These are phyloP conservation scores for Rhincodon typus DNA, from an alignment of 2,797 vertebrate genomes.

Conservation along the genomic window DNA sequence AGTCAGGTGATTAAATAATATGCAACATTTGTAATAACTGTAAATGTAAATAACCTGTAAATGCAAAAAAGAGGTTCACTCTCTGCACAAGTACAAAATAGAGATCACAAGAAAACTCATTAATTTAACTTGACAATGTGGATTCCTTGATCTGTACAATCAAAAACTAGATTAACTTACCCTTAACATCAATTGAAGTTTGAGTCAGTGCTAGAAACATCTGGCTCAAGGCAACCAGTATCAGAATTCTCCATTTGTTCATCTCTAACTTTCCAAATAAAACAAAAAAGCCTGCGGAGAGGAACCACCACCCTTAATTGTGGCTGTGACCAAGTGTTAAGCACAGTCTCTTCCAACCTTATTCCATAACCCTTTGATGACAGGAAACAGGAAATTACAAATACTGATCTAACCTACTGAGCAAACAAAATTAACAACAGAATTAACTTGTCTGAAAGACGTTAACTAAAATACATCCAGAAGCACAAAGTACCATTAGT, in stretches of 20 bases:
- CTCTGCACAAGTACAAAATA: background rate
- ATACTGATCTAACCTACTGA: background rate
- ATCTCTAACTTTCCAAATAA: background rate
- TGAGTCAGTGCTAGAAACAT: slow-evolving; percentile 43
- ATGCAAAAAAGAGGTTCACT: background rate
- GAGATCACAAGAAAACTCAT: background rate
- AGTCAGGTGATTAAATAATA: background rate
- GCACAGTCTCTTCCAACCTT: background rate
- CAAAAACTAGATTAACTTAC: slow-evolving; percentile 46
- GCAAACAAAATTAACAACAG: background rate
- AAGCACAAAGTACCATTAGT: background rate
- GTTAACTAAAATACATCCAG: background rate
- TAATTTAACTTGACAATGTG: background rate
- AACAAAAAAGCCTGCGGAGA: background rate
- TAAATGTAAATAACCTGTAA: no score
- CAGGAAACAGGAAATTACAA: slow-evolving; percentile 26
- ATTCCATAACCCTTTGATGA: background rate
- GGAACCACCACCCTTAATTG: no score
- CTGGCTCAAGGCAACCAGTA: slow-evolving; percentile 35
- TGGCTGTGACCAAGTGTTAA: background rate
- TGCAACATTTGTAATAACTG: background rate
- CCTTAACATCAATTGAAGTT: slow-evolving; percentile 42
- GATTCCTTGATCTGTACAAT: background rate
- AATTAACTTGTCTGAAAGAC: background rate
- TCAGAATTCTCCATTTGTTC: background rate